Conservation (phyloP, 2,888 invertebrate species). For the Oegoconia quadripuncta region DNA sequence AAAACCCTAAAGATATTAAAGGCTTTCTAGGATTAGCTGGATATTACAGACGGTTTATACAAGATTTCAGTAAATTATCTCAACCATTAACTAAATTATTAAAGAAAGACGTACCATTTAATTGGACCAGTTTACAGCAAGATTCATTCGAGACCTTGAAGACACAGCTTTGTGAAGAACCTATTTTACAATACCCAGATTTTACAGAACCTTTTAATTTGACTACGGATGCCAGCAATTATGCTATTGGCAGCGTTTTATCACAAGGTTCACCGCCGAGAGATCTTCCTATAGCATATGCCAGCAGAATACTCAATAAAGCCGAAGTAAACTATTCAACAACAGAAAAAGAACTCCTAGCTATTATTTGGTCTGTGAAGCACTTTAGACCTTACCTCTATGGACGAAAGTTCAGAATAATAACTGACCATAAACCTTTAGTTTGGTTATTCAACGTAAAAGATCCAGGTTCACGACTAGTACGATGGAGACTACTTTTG, state of each 20-base stretch:
- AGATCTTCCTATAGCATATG: conserved; percentile 5
- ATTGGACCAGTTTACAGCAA: conserved; percentile 11
- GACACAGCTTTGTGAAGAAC: conserved; percentile 5
- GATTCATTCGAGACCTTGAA: conserved; percentile 11
- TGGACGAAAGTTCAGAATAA: conserved; percentile 2
- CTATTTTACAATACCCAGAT: conserved; percentile 12
- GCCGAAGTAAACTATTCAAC: conserved; percentile 17
- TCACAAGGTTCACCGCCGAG: conserved; percentile 3
- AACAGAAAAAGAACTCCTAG: conserved; percentile 16
- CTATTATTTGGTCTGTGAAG: conserved; percentile 13
- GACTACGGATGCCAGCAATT: conserved; percentile 5
- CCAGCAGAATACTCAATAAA: conserved; percentile 5
- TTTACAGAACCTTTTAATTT: conserved; percentile 1
- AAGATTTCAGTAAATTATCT: conserved; percentile 9
- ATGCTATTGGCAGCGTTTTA: conserved; percentile 3
- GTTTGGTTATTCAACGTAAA: conserved; percentile 2
- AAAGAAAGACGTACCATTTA: conserved; percentile 9
- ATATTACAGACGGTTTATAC: conserved; percentile 2
- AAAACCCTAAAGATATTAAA: conserved; percentile 5
- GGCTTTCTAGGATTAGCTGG: conserved; percentile 6
- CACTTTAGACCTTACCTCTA: conserved; percentile 16
- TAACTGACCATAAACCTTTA: conserved; percentile 1
- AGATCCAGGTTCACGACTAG: conserved; percentile 1
- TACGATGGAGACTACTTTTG: conserved; percentile 1
- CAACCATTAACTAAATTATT: conserved; percentile 10